These are phyloP conservation scores for Pseudoatta argentina DNA, from an alignment of 1,140 invertebrate species.

Conservation along the genomic window DNA sequence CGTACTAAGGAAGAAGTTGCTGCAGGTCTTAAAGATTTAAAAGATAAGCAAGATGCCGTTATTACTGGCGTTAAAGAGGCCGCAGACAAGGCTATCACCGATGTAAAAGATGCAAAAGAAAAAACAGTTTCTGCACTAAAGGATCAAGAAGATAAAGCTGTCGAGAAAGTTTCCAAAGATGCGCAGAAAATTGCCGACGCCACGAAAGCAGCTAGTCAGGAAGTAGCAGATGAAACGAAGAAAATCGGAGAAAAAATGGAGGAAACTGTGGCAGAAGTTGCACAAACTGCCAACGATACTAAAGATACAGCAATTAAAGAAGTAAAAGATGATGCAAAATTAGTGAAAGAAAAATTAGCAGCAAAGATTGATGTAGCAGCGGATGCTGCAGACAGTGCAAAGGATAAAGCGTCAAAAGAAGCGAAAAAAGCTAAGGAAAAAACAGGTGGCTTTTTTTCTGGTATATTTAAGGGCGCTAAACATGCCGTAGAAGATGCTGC, in stretches of 20 bases:
- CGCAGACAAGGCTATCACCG: slow-evolving; percentile 25
- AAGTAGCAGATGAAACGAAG: slow-evolving; percentile 16
- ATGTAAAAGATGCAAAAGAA: slow-evolving; percentile 29
- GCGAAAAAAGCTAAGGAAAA: slow-evolving; percentile 75
- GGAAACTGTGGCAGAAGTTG: not conserved
- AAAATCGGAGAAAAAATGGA: slow-evolving; percentile 65
- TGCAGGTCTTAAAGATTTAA: not conserved
- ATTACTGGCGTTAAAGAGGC: slow-evolving; percentile 4
- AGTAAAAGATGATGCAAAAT: not conserved
- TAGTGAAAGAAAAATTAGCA: not conserved
- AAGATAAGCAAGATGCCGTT: slow-evolving; percentile 29
- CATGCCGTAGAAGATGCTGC: slow-evolving; percentile 73
- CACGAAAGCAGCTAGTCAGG: slow-evolving; percentile 15
- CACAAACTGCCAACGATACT: not conserved
- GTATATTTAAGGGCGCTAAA: slow-evolving; percentile 75
- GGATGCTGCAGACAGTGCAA: not conserved
- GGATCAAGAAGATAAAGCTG: slow-evolving; percentile 28
- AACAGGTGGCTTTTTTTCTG: slow-evolving; percentile 70
- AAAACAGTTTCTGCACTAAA: slow-evolving; percentile 58
- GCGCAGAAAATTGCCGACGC: not conserved
- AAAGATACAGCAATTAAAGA: slow-evolving; percentile 56
- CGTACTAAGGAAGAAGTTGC: slow-evolving; percentile 40
- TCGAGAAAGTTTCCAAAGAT: slow-evolving; percentile 27
- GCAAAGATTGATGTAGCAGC: not conserved
- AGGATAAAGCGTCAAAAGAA: slow-evolving; percentile 36